A percentile compares a stretch with the other conserved stretches of the same genome.
phyloP scores from a whole-genome alignment of 2,113 vertebrate genomes.

The Nothoprocta pentlandii region DNA sequence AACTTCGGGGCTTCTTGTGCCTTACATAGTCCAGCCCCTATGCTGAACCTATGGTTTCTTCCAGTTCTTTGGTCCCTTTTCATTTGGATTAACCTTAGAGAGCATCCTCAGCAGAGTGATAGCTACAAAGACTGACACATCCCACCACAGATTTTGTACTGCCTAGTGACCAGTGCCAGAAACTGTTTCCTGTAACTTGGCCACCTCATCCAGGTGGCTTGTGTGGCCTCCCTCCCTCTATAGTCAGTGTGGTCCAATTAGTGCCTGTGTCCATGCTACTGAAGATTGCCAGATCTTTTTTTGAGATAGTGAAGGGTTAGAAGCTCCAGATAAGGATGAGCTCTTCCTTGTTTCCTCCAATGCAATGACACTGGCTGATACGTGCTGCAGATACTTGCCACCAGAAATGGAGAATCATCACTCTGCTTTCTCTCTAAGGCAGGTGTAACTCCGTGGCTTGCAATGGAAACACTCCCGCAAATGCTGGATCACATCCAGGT shows the following conservation, averaged over 20 bases:
- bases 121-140: not conserved
- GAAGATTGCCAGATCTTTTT: not conserved
- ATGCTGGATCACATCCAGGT: not conserved
- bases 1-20: not conserved
- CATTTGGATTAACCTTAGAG: not conserved
- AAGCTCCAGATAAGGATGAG: not conserved
- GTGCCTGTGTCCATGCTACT: rapidly evolving
- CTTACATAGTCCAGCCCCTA: not conserved
- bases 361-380: not conserved
- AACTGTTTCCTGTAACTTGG: not conserved
- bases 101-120: not conserved
- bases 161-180: not conserved
- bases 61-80: not conserved
- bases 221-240: not conserved
- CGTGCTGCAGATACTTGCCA: not conserved
- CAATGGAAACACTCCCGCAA: not conserved
- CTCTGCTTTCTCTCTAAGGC: not conserved
- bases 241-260: not conserved
- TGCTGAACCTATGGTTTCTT: not conserved
- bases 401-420: not conserved
- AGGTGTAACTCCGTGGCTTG: not conserved
- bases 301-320: not conserved
- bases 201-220: not conserved
- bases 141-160: not conserved
- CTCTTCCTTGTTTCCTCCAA: not conserved